These are phyloP conservation scores for Ascaphus truei DNA, from an alignment of 2,113 vertebrate species.

Conservation along the genomic window DNA sequence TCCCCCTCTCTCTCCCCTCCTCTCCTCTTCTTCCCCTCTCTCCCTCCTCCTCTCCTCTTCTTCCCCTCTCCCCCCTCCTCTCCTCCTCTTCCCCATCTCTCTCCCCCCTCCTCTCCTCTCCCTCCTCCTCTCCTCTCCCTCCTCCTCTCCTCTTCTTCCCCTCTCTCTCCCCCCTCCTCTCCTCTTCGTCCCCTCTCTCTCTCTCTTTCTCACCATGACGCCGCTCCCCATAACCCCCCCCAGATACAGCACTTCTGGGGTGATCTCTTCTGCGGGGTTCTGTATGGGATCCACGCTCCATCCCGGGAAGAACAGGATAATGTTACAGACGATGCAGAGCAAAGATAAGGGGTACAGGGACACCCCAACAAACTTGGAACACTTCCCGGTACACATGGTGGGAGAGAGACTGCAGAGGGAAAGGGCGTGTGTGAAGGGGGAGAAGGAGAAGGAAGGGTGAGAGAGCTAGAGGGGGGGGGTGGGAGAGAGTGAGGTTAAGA, in stretches of 20 bases:
- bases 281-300: constrained; percentile 53
- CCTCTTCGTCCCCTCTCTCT: not conserved
- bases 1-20: too few relatives aligned
- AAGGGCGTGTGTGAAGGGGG: accelerated
- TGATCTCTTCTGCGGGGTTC: constrained; percentile 37
- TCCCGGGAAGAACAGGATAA: constrained; percentile 68
- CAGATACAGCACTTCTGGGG: constrained; percentile 70
- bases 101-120: not conserved
- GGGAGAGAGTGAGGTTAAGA: not conserved
- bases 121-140: not conserved
- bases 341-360: constrained; percentile 60
- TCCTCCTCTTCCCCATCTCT: too few relatives aligned
- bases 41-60: too few relatives aligned
- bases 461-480: too few relatives aligned
- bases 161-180: not conserved
- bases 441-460: not conserved
- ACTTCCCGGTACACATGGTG: constrained; percentile 69
- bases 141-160: not conserved
- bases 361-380: constrained; percentile 58
- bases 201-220: constrained; percentile 56
- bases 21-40: too few relatives aligned
- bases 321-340: constrained; percentile 67
- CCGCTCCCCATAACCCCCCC: constrained; percentile 71
- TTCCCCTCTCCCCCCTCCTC: too few relatives aligned
- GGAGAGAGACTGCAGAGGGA: not conserved